Evolutionary conservation across 2,797 vertebrate genomes (phyloP), one percentile per base, ranked within the genome.

Genomic region (Spinus pinus): DNA sequence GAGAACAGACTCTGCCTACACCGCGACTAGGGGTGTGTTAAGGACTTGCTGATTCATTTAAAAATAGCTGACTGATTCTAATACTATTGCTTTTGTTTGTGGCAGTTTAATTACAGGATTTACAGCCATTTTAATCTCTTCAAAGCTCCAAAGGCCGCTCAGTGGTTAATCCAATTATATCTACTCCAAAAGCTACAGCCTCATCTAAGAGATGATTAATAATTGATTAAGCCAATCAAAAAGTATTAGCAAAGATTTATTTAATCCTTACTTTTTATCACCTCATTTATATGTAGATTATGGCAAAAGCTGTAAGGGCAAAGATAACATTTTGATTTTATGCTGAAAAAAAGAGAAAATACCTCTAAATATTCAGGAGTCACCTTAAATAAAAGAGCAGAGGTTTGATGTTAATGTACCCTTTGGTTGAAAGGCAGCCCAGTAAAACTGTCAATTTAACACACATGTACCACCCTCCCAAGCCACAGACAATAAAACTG

Each of bases 81-180:
- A 96, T 70, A 95, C 95, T 95, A 86, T 88, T 96, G 96, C 97
- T 97, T 98, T 98, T 97, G 97, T 97, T 98, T 98, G 96, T 95
- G 94, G 98, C 97, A 98, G 98, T 99, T 99, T 99, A 99, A 99
- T 99, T 99, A 99, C 98, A 98, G 98, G 99, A 99, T 98, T 99
- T 99, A 98, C 98, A 97, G 99, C 98, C 98, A 97, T 98, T 98
- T 98, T 99, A 99, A 99, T 99, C 99, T 99, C 98, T 98, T 99
- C 99, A 99, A 99, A 99, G 99, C 98, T 97, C 96, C 95, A 95
- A 98, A 98, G 98, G 97, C 98, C 95, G 98, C 98, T 98, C 98
- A 97, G 98, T 96, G 95, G 90, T 98, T 99, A 99, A 99, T 99
- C 99, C 99, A 99, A 99, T 99, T 99, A 99, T 98, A 99, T 98